Evolutionary conservation across 2,888 invertebrate species (phyloP), one percentile per base, ranked within the genome.

Genomic region (Luperina nickerlii): DNA sequence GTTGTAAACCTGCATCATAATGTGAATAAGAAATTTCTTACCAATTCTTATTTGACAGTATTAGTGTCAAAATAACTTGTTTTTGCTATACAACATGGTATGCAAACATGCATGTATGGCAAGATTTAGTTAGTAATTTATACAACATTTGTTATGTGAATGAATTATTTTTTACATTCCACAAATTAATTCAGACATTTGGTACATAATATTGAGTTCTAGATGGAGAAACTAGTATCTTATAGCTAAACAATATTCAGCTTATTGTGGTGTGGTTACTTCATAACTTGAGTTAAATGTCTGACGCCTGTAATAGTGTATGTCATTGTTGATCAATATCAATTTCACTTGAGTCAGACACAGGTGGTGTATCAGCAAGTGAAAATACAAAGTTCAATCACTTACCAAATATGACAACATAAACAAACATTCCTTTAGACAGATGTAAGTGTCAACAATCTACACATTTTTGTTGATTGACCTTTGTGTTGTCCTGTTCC

Each of bases 41-140:
- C 13, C 77, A 77, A 85, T 85, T 87, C 81, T 87, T 83, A 83
- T 87, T 87, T 87, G 85, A 87, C 67, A 76, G 11, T 77, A 74
- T 71, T 74, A 38, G 48, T 73, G 70, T 68, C 42, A 74, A 79
- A 73, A 75, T 75, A 71, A 74, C 65, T 71, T 63, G 68, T 72
- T 79, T 76, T 74, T 74, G 54, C 51, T 60, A 66, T 15, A 75
- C 42, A 70, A 54, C 32, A 74, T 74, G 63, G 45, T 66, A 76
- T 68, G 62, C 67, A 86, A 80, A 76, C 66, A 77, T 75, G 74
- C 27, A 68, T 65, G 15, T 51, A 67, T 73, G n/a, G 62, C 38
- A 57, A 66, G 68, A 82, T 85, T 65, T 54, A n/a, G 27, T 38
- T 68, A 63, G 9, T 48, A 57, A 68, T 67, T 27, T 81, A 72